phyloP scores from a whole-genome alignment of 92 coral and sea anemone genomes.

The Zoanthus sociatus region DNA sequence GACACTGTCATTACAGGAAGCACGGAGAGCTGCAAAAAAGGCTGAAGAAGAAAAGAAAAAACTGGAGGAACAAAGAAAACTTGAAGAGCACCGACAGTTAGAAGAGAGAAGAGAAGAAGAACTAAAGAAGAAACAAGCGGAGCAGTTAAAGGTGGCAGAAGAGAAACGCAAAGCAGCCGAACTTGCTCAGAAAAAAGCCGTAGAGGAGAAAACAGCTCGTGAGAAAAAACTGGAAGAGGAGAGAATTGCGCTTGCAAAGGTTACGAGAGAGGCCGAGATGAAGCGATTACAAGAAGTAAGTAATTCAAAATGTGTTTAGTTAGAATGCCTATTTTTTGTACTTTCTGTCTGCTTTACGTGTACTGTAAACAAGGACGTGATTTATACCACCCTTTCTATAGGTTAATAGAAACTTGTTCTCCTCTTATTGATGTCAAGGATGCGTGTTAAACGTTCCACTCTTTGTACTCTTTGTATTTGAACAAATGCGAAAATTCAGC shows the following conservation, averaged over 20 bases:
- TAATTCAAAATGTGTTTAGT: neutral
- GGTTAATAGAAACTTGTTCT: too few species aligned
- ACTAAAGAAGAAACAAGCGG: conserved; percentile 56
- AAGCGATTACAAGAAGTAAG: conserved; percentile 80
- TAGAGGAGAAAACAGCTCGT: conserved; percentile 54
- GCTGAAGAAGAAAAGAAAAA: conserved; percentile 83
- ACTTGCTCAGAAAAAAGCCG: conserved; percentile 66
- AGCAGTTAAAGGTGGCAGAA: conserved; percentile 52
- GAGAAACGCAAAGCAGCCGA: conserved; percentile 76
- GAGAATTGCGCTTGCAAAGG: conserved; percentile 56
- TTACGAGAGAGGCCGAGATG: conserved; percentile 60
- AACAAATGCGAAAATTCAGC: too few species aligned
- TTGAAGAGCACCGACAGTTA: conserved; percentile 57
- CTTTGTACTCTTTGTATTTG: too few species aligned
- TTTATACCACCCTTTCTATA: too few species aligned
- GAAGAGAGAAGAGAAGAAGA: conserved; percentile 63
- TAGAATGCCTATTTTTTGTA: too few species aligned
- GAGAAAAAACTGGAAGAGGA: conserved; percentile 64
- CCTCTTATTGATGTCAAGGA: too few species aligned
- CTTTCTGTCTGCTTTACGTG: too few species aligned
- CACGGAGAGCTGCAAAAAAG: conserved; percentile 75
- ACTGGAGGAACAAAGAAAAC: conserved; percentile 70
- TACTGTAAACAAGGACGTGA: too few species aligned
- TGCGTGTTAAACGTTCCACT: too few species aligned
- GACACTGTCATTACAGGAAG: conserved; percentile 63